A percentile compares a stretch with the other conserved stretches of the same genome.
Evolutionary conservation across 2,113 vertebrate species (phyloP).

Genomic region (Pterophyllum scalare): DNA sequence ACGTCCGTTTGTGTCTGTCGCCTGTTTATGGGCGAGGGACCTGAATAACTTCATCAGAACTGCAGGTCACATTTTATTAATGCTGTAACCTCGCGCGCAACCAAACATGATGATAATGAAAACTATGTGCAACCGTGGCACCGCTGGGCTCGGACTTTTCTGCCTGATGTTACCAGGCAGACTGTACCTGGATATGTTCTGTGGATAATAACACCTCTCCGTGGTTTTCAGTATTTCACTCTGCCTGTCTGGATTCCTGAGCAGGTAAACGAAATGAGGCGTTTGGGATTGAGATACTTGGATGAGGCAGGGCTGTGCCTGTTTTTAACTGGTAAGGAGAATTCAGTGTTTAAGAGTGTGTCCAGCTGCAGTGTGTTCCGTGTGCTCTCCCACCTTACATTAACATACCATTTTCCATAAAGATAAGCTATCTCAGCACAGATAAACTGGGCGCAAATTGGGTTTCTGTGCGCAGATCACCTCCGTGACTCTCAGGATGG

Average conservation of each 20-base stretch:
- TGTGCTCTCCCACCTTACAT: neutral
- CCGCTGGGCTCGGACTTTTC: conserved; percentile 13
- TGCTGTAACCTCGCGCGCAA: conserved; percentile 21
- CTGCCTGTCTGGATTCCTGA: neutral
- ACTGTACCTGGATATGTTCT: conserved; percentile 15
- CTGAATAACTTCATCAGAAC: conserved; percentile 27
- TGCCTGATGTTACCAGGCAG: neutral
- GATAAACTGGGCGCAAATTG: conserved; percentile 1
- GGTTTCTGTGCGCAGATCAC: neutral
- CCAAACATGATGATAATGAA: conserved; percentile 14
- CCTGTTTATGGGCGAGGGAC: neutral
- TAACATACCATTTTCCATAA: neutral
- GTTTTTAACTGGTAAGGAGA: neutral
- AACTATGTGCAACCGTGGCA: conserved; percentile 13
- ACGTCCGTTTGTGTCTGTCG: neutral
- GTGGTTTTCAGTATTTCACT: neutral
- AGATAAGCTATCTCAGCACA: conserved; percentile 7
- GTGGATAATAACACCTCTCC: conserved; percentile 14
- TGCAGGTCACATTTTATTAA: conserved; percentile 20
- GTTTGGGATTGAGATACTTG: neutral
- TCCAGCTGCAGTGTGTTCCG: neutral
- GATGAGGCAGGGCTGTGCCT: neutral
- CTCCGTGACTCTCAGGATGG: neutral
- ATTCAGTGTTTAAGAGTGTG: neutral
- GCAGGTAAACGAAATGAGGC: neutral